Evolutionary conservation across 2,797 vertebrate species (phyloP), one percentile per base, ranked within the genome.

Genomic region (Hippopotamyrus pictus): DNA sequence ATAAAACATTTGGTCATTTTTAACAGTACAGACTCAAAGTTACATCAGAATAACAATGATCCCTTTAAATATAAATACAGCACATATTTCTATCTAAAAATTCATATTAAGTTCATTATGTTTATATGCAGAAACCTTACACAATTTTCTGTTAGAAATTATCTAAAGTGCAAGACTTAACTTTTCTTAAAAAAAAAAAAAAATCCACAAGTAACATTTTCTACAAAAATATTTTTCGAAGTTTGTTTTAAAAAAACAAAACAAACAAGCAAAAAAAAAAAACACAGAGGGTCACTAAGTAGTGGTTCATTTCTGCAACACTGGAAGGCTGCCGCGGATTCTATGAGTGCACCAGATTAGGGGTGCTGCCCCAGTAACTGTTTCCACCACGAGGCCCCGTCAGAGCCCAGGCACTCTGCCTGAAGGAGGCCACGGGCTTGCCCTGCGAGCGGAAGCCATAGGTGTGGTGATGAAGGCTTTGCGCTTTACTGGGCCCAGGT

Each of bases 81-180:
- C 92, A 94, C 91, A 91, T 84, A 90, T 90, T 88, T 91, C 91
- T 93, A 88, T 90, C 91, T 93, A 94, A 94, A 93, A 89, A 91
- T 92, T 91, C 82, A 54, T 59, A 94, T 93, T 88, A 91, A 90
- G 93, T 93, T 86, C 48, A 86, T 91, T 94, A 94, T 92, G 89
- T 54, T 90, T 93, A 94, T 90, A 92, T 93, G 54, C 91, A 90
- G 89, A 91, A 93, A 90, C 90, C 44, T 79, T 91, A 90, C 89
- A 89, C 89, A 93, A 91, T 93, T 89, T 92, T 93, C 90, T 93
- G 92, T 91, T 94, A 95, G 92, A 94, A 94, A 91, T 90, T 54
- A 33, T 94, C 93, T 95, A 96, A 96, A 96, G 96, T 96, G 95
- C 96, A 96, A 90, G 86, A 93, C 91, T 69, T 69, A 91, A 91